Base-by-base conservation (phyloP, 2,113 vertebrate species). In the Chamaetylas fuelleborni region DNA sequence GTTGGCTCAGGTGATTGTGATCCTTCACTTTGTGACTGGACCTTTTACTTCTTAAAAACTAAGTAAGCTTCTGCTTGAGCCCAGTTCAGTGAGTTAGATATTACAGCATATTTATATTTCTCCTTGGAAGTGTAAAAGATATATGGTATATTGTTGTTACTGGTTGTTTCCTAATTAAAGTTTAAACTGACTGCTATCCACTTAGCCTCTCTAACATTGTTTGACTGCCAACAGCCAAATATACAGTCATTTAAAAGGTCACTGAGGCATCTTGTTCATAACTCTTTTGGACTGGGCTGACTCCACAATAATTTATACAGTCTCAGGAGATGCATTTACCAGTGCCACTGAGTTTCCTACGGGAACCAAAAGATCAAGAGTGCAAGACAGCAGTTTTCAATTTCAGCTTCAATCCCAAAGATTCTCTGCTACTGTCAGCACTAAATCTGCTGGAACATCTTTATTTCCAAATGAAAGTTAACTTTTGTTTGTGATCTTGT, bases 141-240 rank as follows among this genome's bases (percentile, higher is more conserved):
- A 87, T 18, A 14, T 33, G 54, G 60, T 86, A 78, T 24, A 45
- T 53, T 76, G 33, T 76, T 90, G 60, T 92, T 95, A 38, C 69
- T 81, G 70, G 14, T 45, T 66, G 56, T 69, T 92, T 77, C 51
- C 83, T 86, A 92, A 92, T 83, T 88, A 65, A 91, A 91, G 61
- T 95, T 95, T 95, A 91, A 95, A 62, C 71, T 77, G 74, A 31
- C 67, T 86, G 67, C 81, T 80, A 3, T 88, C 71, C 79, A 40
- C 42, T 80, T 61, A 70, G 79, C 54, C 47, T 47, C 81, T 82
- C 51, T 40, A 73, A 51, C 36, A 3, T 67, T 78, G 56, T 90
- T 85, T 89, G 61, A 50, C 78, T 77, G 81, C 90, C 85, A 81
- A 18, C 71, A 92, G 81, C 43, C 90, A 88, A 90, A 62, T 53